Conservation (phyloP, 2,113 vertebrate species). For the Phoxinus phoxinus region DNA sequence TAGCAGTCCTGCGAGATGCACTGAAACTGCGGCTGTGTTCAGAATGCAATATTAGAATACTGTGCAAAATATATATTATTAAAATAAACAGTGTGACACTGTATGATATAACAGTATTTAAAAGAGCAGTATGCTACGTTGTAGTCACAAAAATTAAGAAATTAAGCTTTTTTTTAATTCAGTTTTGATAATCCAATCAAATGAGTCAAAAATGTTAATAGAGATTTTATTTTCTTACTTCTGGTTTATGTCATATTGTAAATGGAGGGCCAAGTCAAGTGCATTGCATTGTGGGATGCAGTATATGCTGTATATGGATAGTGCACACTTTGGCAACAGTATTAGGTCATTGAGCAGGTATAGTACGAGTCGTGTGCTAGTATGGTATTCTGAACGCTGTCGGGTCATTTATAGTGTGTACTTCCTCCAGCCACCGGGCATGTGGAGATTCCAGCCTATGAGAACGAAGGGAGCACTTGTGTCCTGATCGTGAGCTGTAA, state of each 20-base stretch:
- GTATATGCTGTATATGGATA: not conserved
- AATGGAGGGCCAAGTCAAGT: not conserved
- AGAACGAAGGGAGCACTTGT: constrained; percentile 50
- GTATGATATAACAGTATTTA: not conserved
- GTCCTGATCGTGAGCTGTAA: constrained; percentile 58
- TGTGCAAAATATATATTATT: no score
- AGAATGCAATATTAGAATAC: not conserved
- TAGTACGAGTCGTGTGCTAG: not conserved
- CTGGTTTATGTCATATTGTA: not conserved
- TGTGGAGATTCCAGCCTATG: constrained; percentile 4
- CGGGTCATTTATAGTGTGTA: not conserved
- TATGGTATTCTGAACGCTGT: not conserved
- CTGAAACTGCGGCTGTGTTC: not conserved
- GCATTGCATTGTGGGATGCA: not conserved
- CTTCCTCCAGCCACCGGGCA: constrained; percentile 7
- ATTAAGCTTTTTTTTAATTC: not conserved
- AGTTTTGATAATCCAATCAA: no score
- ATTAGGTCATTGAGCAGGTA: not conserved
- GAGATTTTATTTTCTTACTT: not conserved
- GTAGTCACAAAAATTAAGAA: not conserved
- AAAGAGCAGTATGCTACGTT: not conserved
- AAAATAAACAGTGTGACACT: not conserved
- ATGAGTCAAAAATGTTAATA: no score
- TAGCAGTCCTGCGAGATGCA: not conserved
- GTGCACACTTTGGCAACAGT: not conserved